Evolutionary conservation across 35 echinoderm and acorn worm species (phyloP).

Genomic region (Ptychodera flava): DNA sequence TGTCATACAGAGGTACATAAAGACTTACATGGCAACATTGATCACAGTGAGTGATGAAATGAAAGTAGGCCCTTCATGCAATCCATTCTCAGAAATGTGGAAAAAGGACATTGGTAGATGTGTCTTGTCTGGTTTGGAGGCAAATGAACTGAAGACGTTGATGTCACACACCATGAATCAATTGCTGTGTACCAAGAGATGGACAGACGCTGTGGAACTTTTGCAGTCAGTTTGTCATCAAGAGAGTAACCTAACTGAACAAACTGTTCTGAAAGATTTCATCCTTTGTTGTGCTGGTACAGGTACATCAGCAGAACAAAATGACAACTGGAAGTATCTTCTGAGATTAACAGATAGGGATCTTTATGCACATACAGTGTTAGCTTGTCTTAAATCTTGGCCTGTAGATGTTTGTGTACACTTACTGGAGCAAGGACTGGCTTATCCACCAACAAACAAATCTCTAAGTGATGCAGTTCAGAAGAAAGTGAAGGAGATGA

Average conservation of each 20-base stretch:
- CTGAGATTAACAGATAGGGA: constrained; percentile 26
- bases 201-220: background rate
- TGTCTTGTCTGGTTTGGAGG: background rate
- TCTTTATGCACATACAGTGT: constrained; percentile 26
- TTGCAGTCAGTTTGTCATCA: background rate
- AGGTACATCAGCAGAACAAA: background rate
- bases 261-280: constrained; percentile 35
- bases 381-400: constrained; percentile 34
- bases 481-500: constrained; percentile 67
- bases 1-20: constrained; percentile 60
- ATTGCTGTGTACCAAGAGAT: background rate
- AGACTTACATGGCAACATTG: constrained; percentile 38
- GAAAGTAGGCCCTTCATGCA: no score
- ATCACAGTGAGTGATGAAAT: background rate
- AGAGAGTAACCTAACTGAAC: background rate
- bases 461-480: constrained; percentile 21
- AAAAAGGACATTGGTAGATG: background rate
- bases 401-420: constrained; percentile 40
- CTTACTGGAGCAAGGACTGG: constrained; percentile 40
- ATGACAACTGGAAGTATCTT: constrained; percentile 24
- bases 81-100: no score
- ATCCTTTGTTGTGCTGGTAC: constrained; percentile 50
- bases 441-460: constrained; percentile 12
- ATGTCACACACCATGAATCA: background rate
- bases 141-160: background rate